Evolutionary conservation across 2,797 vertebrate genomes (phyloP), one percentile per base, ranked within the genome.

Genomic region (Fratercula arctica): DNA sequence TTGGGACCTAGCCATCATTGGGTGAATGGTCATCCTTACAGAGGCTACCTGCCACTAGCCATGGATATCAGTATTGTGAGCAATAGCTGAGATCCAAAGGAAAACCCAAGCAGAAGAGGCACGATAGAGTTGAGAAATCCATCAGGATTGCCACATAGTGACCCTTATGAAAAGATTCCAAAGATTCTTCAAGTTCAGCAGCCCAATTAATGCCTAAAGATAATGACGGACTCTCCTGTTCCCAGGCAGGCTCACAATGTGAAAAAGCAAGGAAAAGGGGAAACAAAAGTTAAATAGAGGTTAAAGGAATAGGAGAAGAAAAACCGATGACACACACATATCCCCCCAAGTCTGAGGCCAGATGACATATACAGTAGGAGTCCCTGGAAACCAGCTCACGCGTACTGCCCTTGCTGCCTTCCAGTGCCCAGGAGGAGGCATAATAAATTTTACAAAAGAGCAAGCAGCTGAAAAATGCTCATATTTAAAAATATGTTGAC

Each of bases 361-460:
- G 68, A 37, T 29, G 24, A 51, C 78, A 39, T 13, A 59, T 61
- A 41, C 59, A 83, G 45, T 57, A 51, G 78, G 90, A 83, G 78
- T 41, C 43, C 31, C 72, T 11, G 79, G 64, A 60, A 66, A 35
- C 29, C 29, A 10, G 56, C 50, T 76, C 50, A 21, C 78, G 63
- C 39, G 17, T 16, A 28, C 43, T 16, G 73, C 59, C 86, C 72
- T 70, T 37, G 29, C 45, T 35, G 66, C 63, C 72, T 83, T 94
- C 83, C 76, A 72, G 66, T 45, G 96, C 96, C 86, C 96, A 82
- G 94, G 88, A 96, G 95, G 96, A 48, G 63, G 82, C 59, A 90
- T 94, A 91, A 95, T 93, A 96, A 94, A 96, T 97, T 96, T 96
- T 97, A 93, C 93, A 96, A 96, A 96, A 96, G 95, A 97, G 86